These are phyloP conservation scores for Drosophila repletoides DNA, from an alignment of 1,140 invertebrate genomes.

Conservation along the genomic window DNA sequence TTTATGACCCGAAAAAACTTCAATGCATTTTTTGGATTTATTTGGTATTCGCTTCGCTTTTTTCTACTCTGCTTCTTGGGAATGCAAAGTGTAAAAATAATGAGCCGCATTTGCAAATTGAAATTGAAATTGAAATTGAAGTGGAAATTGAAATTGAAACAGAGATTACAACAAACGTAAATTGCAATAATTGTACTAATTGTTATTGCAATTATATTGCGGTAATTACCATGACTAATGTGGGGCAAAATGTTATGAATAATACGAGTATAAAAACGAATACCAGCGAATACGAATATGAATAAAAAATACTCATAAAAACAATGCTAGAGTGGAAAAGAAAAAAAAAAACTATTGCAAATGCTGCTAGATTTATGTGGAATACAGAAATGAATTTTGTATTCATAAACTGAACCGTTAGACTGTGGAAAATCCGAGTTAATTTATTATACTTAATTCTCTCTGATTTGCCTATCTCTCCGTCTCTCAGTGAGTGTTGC, in stretches of 20 bases:
- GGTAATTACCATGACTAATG: slow-evolving; percentile 77
- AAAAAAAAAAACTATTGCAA: no score
- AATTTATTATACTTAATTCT: slow-evolving; percentile 11
- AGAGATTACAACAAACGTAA: slow-evolving; percentile 67
- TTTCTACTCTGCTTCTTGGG: slow-evolving; percentile 15
- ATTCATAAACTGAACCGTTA: background rate
- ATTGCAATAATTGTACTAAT: slow-evolving; percentile 80
- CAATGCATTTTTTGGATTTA: background rate
- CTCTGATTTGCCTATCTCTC: slow-evolving; percentile 4
- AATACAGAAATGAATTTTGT: slow-evolving; percentile 13
- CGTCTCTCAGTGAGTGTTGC: no score
- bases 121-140: no score
- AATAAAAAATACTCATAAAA: background rate
- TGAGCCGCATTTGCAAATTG: slow-evolving; percentile 70
- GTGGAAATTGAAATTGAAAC: no score
- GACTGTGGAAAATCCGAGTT: slow-evolving; percentile 3
- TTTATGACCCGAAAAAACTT: background rate
- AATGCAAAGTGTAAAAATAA: slow-evolving; percentile 56
- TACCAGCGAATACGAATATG: slow-evolving; percentile 8
- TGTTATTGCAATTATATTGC: slow-evolving; percentile 77
- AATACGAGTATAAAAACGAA: slow-evolving; percentile 17
- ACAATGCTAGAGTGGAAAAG: no score
- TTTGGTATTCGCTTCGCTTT: background rate
- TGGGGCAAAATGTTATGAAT: slow-evolving; percentile 69
- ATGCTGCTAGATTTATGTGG: slow-evolving; percentile 10